Evolutionary conservation across 2,797 vertebrate genomes (phyloP).

Genomic region (Acrossocheilus wenchowensis): DNA sequence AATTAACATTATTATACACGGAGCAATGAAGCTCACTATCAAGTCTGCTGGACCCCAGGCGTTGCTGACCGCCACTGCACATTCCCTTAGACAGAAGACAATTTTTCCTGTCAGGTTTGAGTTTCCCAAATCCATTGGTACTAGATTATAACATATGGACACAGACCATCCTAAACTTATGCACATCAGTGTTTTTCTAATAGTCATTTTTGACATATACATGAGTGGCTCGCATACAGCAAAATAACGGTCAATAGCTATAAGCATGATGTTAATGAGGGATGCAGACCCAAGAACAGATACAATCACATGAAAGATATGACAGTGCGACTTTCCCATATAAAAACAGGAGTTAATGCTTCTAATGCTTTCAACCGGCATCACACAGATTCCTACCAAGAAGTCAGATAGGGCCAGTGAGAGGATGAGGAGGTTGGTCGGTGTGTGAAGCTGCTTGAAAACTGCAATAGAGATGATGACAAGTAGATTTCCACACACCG

Average conservation of each 20-base stretch:
- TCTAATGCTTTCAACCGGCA: conserved; percentile 32
- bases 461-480: conserved; percentile 33
- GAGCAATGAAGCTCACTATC: conserved; percentile 15
- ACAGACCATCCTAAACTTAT: not conserved
- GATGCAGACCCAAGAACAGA: not conserved
- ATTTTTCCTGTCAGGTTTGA: not conserved
- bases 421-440: conserved; percentile 42
- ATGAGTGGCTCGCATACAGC: conserved; percentile 26
- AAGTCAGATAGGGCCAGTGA: conserved; percentile 42
- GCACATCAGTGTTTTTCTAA: conserved; percentile 18
- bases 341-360: conserved; percentile 14
- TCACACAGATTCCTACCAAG: conserved; percentile 29
- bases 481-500: conserved; percentile 30
- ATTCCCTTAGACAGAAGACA: conserved; percentile 14
- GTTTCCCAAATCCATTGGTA: not conserved
- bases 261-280: conserved; percentile 9
- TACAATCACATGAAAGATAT: not conserved
- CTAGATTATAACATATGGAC: conserved; percentile 16
- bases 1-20: conserved; percentile 2
- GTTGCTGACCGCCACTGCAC: not conserved
- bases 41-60: not conserved
- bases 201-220: conserved; percentile 18
- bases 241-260: conserved; percentile 37
- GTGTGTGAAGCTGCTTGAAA: conserved; percentile 34
- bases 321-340: not conserved